Evolutionary conservation across 1,140 invertebrate species (phyloP).

Genomic region (Zaprionus taronus): DNA sequence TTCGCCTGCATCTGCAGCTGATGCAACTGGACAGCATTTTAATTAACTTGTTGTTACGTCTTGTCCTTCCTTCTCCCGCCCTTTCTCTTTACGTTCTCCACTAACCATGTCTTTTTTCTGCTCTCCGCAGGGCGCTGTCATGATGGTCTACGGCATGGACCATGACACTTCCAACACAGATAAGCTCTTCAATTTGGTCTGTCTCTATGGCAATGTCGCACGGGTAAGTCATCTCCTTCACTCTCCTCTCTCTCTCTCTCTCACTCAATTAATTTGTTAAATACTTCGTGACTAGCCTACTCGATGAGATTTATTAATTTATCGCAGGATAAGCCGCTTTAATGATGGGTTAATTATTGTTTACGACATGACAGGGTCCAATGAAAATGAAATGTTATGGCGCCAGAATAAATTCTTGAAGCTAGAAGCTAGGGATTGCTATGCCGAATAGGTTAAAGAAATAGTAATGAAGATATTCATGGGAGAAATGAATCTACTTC

Average conservation of each 20-base stretch:
- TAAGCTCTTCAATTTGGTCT: conserved; percentile 99
- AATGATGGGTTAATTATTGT: conserved; percentile 23
- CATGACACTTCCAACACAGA: conserved; percentile 97
- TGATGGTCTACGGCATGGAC: conserved; percentile 99
- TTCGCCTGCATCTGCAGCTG: conserved; percentile 9
- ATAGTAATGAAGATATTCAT: too few species aligned
- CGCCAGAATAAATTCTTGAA: background rate
- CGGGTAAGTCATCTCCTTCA: conserved; percentile 88
- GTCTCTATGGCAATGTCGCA: conserved; percentile 98
- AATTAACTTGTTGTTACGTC: conserved; percentile 63
- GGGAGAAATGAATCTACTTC: too few species aligned
- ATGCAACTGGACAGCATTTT: conserved; percentile 59
- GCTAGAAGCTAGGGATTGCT: background rate
- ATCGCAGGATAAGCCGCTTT: background rate
- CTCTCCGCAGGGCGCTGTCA: conserved; percentile 89
- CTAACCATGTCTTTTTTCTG: conserved; percentile 3
- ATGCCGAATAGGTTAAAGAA: too few species aligned
- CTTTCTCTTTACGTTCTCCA: conserved; percentile 1
- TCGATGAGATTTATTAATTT: conserved; percentile 30
- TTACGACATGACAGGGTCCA: conserved; percentile 9
- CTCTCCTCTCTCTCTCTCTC: background rate
- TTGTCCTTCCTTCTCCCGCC: background rate
- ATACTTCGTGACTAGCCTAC: conserved; percentile 20
- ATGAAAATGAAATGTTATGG: background rate
- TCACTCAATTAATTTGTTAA: conserved; percentile 40